Percentiles rank a stretch among this genome's conserved stretches.
phyloP scores from a whole-genome alignment of 2,797 vertebrate genomes.

The Lophotriccus pileatus region DNA sequence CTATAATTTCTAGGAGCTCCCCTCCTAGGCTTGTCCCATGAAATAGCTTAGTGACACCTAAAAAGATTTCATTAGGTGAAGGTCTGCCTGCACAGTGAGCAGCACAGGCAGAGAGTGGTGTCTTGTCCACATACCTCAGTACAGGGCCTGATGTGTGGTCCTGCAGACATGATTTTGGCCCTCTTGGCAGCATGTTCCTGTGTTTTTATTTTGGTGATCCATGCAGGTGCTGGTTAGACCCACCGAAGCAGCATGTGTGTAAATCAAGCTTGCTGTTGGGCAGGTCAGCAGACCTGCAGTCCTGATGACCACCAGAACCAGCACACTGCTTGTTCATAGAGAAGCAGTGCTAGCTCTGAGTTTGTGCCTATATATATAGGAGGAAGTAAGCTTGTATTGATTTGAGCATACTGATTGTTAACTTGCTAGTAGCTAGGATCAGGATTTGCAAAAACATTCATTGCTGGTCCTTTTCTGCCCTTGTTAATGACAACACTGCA shows the following conservation, averaged over 20 bases:
- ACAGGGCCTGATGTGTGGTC: not conserved
- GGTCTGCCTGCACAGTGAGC: not conserved
- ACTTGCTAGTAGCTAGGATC: not conserved
- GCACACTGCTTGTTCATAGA: accelerated
- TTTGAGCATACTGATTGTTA: not conserved
- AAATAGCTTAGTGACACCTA: not conserved
- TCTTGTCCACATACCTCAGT: not conserved
- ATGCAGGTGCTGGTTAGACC: not conserved
- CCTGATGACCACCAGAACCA: accelerated
- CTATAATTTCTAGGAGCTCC: not conserved
- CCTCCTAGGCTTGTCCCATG: not conserved
- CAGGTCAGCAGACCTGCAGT: not conserved
- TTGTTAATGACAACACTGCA: not conserved
- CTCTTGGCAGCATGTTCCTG: not conserved
- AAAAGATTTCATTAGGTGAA: not conserved
- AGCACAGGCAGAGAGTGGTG: not conserved
- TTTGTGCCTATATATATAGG: not conserved
- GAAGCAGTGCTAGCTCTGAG: not conserved
- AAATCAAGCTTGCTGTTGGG: not conserved
- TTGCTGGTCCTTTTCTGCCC: not conserved
- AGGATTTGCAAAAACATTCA: not conserved
- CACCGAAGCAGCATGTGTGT: not conserved
- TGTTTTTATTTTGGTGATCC: accelerated
- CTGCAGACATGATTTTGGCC: not conserved
- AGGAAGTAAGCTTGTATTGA: not conserved